Evolutionary conservation across 2,113 vertebrate species (phyloP), one percentile per base, ranked within the genome.

Genomic region (Hirundichthys speculiger): DNA sequence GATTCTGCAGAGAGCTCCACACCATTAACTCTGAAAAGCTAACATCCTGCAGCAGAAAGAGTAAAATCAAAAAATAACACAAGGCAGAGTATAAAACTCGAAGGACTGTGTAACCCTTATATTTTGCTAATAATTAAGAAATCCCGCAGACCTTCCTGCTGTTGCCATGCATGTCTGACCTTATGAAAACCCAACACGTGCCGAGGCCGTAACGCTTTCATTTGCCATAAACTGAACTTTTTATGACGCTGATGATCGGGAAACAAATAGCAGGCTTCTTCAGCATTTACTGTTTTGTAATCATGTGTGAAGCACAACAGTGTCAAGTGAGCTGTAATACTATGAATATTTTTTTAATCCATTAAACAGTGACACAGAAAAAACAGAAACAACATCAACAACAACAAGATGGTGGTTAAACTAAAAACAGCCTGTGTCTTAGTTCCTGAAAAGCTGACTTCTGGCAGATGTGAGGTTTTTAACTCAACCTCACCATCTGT

Each of bases 391-490:
- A 18, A 24, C 21, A 19, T 52, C 14, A 20, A 7, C 7, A 50
- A 42, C 15, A 42, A 42, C 43, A 46, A 41, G 39, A 25, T 30
- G 18, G 39, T 39, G 56, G 14, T 38, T 2, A 42, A 55, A 43
- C 30, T 60, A 25, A 13, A 70, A 52, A 49, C 14, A 22, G 9
- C 3, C n/a, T 39, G 2, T 12, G 13, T 59, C 30, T 60, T 75
- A 59, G 56, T 75, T 85, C 75, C 75, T 73, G 48, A 84, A 81
- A 73, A 56, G 46, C 53, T 53, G 3, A 59, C 39, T 25, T 67
- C 4, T 5, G 40, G 38, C 55, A 60, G 14, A 64, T 56, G 34
- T 18, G 50, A 60, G 42, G 45, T 30, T 71, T n/a, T 56, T 43
- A 18, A 8, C 16, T 52, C 15, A 22, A 41, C 2, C 12, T 72